Base-by-base conservation (phyloP, 2,113 vertebrate genomes). In the Polyodon spathula region DNA sequence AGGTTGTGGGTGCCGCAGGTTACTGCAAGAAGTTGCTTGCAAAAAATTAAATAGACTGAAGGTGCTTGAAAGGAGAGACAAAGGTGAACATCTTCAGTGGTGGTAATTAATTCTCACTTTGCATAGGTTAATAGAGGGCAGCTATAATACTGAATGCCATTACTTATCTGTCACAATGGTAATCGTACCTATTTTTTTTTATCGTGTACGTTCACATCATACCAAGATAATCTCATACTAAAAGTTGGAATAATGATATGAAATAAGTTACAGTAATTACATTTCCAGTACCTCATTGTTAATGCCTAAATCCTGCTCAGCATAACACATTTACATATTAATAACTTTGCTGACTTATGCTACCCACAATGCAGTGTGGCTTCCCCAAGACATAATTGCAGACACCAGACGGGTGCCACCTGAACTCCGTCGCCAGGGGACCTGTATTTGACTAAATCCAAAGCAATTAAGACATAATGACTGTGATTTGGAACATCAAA, bases 81-180 rank as follows among this genome's bases (percentile, higher is more conserved):
- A 43, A 61, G 69, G 67, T 63, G 81, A 86, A 55, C 51, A 71
- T 82, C 74, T 74, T 77, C 78, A 81, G 73, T 74, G 75, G 61
- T 78, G 69, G 78, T 89, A 90, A 91, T 92, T 90, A 90, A 88
- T 88, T 82, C 73, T 83, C 78, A 73, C 75, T 88, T 85, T 88
- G 75, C 84, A 85, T 80, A 85, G 82, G 89, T 76, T 93, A 91
- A 91, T 89, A 89, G 89, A 89, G 87, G 86, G 81, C 78, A 87
- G 69, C 83, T 70, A 61, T 73, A 85, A 85, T 87, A 83, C 76
- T 82, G 75, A 74, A 72, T 88, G 82, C 70, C 76, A 86, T 86
- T 86, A 86, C 56, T 41, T 63, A 66, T 66, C 68, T 76, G 79
- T 88, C 82, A 82, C 61, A 64, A 82, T 73, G 72, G 15, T 54